Evolutionary conservation across 2,797 vertebrate genomes (phyloP).

Genomic region (Vipera latastei): DNA sequence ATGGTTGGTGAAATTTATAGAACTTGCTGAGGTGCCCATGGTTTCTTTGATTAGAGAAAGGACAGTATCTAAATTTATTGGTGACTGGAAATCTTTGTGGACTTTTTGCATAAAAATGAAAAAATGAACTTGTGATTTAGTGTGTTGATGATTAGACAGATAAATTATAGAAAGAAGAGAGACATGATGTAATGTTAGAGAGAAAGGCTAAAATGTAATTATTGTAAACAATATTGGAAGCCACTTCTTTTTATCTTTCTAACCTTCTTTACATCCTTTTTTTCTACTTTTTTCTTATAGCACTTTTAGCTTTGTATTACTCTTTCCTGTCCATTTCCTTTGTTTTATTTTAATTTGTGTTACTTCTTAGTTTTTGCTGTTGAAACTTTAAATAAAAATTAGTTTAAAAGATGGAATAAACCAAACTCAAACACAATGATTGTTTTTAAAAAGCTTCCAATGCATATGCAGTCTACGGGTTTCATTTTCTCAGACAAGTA

Average conservation of each 20-base stretch:
- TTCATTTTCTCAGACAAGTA: neutral
- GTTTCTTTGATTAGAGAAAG: no score
- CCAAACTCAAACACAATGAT: neutral
- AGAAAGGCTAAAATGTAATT: neutral
- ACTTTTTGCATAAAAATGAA: no score
- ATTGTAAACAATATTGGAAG: no score
- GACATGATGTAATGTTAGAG: neutral
- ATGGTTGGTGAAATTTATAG: no score
- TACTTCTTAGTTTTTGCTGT: neutral
- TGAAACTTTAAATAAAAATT: neutral
- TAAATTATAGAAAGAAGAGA: neutral
- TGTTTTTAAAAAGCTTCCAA: neutral
- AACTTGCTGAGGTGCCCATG: no score
- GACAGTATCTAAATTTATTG: no score
- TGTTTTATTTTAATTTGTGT: neutral
- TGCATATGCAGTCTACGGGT: neutral
- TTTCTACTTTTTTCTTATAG: neutral
- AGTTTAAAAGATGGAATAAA: neutral
- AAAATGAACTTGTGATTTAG: neutral
- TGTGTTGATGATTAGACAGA: neutral
- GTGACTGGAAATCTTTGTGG: no score
- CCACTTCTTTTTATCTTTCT: neutral
- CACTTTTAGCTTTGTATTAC: neutral
- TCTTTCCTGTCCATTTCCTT: neutral
- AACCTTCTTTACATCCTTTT: neutral